These are phyloP conservation scores for Erythrocercus mccallii DNA, from an alignment of 2,113 vertebrate species.

Conservation along the genomic window DNA sequence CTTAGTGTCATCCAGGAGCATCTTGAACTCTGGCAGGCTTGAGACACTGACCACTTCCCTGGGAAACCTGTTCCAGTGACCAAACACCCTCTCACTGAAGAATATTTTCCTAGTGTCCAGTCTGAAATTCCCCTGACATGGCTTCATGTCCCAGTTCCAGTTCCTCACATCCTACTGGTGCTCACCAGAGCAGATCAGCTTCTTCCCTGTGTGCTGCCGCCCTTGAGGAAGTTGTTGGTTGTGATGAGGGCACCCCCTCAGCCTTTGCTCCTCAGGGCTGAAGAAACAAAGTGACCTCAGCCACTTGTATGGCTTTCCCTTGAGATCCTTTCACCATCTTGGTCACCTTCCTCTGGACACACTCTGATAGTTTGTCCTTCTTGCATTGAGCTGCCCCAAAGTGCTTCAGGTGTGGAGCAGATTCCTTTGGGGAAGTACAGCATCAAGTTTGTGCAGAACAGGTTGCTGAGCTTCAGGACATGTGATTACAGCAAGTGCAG, in stretches of 20 bases:
- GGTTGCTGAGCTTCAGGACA: background rate
- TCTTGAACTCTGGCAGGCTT: background rate
- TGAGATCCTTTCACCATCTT: background rate
- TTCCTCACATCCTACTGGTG: background rate
- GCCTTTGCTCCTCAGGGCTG: background rate
- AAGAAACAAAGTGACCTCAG: background rate
- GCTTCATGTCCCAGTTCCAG: background rate
- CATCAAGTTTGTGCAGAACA: background rate
- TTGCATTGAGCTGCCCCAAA: background rate
- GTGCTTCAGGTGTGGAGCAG: background rate
- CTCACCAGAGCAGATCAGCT: background rate
- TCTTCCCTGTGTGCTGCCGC: rapidly evolving
- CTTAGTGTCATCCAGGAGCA: background rate
- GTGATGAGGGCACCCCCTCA: background rate
- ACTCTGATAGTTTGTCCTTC: background rate
- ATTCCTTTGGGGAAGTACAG: background rate
- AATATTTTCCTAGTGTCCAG: background rate
- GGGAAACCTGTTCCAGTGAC: background rate
- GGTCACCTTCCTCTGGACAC: background rate
- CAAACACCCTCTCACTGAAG: background rate
- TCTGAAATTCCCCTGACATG: background rate
- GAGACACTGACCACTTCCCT: background rate
- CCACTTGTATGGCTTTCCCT: background rate
- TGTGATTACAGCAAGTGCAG: background rate
- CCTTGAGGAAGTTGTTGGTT: background rate